phyloP scores from a whole-genome alignment of 2,888 invertebrate genomes.

The Cheilosia scutellata region DNA sequence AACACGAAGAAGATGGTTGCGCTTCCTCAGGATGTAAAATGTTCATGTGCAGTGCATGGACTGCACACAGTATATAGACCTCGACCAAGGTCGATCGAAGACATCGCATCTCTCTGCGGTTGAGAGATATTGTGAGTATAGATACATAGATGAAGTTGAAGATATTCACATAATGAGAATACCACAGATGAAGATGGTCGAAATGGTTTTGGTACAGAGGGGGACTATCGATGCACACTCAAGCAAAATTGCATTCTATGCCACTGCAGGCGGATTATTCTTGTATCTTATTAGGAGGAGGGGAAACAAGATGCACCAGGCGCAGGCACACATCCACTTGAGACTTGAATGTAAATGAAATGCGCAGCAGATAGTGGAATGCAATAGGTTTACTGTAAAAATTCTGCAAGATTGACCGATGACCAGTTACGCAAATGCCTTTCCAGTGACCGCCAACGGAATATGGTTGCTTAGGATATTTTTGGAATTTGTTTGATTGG shows the following conservation, averaged over 20 bases:
- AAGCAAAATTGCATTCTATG: conserved; percentile 42
- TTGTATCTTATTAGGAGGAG: neutral
- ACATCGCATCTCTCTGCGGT: conserved; percentile 58
- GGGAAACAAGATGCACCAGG: neutral
- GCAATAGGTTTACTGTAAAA: conserved; percentile 62
- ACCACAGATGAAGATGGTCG: conserved; percentile 20
- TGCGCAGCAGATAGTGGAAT: conserved; percentile 46
- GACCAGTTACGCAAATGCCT: conserved; percentile 56
- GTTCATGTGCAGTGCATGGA: conserved; percentile 55
- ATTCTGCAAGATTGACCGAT: conserved; percentile 22
- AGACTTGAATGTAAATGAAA: conserved; percentile 9
- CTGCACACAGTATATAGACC: conserved; percentile 61
- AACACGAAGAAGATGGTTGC: conserved; percentile 37
- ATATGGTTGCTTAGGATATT: neutral
- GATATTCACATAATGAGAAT: conserved; percentile 36
- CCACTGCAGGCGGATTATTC: conserved; percentile 13
- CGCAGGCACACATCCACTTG: neutral
- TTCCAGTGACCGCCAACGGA: conserved; percentile 12
- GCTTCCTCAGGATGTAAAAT: conserved; percentile 61
- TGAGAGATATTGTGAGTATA: conserved; percentile 31
- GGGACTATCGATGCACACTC: conserved; percentile 20
- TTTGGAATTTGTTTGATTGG: neutral
- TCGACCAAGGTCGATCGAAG: conserved; percentile 75
- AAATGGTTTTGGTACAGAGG: conserved; percentile 9
- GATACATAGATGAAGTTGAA: conserved; percentile 59